Base-by-base conservation (phyloP, 2,888 invertebrate species). In the Heteromurus nitidus region DNA sequence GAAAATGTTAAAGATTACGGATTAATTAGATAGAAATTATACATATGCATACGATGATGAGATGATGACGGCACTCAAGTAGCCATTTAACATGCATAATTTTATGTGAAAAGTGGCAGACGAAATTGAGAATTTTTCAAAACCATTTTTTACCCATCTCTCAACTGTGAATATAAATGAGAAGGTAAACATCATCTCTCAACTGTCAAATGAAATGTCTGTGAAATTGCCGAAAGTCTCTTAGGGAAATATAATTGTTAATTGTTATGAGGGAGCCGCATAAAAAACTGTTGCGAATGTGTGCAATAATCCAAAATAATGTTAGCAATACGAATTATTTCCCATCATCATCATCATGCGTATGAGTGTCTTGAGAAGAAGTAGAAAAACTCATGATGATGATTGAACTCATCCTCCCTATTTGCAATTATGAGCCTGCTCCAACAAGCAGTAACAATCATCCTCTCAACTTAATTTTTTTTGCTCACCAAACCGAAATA, bases 381-480 rank as follows among this genome's bases (percentile, higher is more conserved):
- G n/a, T n/a, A n/a, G n/a, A 44, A 44, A 20, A 50, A 18, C 50
- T n/a, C 50, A 20, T 50, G 18, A 20, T 9, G 18, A 50, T 20
- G 16, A 50, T 20, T 16, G 16, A 50, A 50, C 50, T 20, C 18
- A 20, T 50, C 50, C n/a, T 50, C 50, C 9, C 20, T 18, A n/a
- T 50, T 50, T 3, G 50, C 50, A 50, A 50, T 50, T 50, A 50
- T 50, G 50, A n/a, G 9, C 50, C 50, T 50, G 20, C 50, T 18
- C 16, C 50, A 1, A 50, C 20, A 3, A 50, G n/a, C 50, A 3
- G 9, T 50, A 16, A 50, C 20, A 16, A 50, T 50, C 50, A 20
- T 50, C 50, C 16, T 50, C 50, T 50, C 20, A 50, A 50, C 36
- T 36, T 50, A 50, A 50, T 50, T 50, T 50, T 50, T n/a, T 20